Conservation (phyloP, 2,888 invertebrate species). For the Epsilonema sp. region DNA sequence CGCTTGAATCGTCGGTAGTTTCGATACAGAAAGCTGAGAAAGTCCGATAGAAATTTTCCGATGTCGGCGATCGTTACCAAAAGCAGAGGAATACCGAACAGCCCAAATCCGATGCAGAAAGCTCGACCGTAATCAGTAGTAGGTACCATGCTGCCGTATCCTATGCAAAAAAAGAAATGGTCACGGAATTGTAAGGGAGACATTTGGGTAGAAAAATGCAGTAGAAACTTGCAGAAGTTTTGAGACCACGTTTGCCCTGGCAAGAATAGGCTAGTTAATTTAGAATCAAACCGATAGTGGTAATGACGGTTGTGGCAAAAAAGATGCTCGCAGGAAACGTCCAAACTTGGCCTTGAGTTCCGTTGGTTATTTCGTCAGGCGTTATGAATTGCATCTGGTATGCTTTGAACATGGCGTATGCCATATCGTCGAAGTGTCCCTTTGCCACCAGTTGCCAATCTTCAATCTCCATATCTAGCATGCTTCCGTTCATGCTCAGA, state of each 20-base stretch:
- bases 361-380: slow-evolving; percentile 21
- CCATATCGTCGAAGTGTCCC: neutral
- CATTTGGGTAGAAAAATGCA: neutral
- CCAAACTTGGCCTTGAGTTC: slow-evolving; percentile 23
- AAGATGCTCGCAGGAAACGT: slow-evolving; percentile 26
- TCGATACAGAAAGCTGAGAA: slow-evolving; percentile 22
- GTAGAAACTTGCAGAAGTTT: no score
- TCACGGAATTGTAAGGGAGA: neutral
- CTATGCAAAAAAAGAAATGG: slow-evolving; percentile 12
- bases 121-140: slow-evolving; percentile 16
- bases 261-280: neutral
- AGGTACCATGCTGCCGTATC: slow-evolving; percentile 23
- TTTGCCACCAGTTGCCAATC: no score
- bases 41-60: slow-evolving; percentile 12
- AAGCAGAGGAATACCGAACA: slow-evolving; percentile 27
- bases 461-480: no score
- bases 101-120: slow-evolving; percentile 26
- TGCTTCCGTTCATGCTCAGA: no score
- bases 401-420: slow-evolving; percentile 10
- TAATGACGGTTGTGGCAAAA: slow-evolving; percentile 28
- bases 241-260: neutral
- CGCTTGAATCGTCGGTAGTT: slow-evolving; percentile 21
- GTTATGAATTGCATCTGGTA: slow-evolving; percentile 26
- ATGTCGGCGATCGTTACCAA: slow-evolving; percentile 12
- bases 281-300: slow-evolving; percentile 23